Evolutionary conservation across 2,888 invertebrate genomes (phyloP), one percentile per base, ranked within the genome.

Genomic region (Leptogaster cylindrica): DNA sequence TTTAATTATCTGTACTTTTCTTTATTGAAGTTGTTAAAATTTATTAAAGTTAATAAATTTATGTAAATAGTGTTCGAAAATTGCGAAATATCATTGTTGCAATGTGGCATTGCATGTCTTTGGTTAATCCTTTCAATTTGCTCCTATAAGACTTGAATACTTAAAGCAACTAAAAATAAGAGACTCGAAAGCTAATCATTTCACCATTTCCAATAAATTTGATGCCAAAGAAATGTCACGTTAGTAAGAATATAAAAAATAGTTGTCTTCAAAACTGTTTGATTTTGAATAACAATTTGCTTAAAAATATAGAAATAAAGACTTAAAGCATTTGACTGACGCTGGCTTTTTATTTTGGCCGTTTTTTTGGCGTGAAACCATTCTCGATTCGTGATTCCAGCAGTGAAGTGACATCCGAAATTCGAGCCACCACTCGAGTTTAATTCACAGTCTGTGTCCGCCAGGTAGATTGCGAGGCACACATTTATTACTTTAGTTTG

Each of bases 321-420:
- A 55, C 64, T 63, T 58, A 68, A 67, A 69, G 67, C 63, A 69
- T 69, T 67, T 70, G 69, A 71, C 70, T 72, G 70, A 72, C 69
- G 70, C 70, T 73, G 71, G 71, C 69, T 72, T 73, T 73, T 72
- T 69, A 69, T 71, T 73, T 70, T 67, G 67, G 67, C 69, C 33
- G 44, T 55, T 50, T 64, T 55, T 67, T 50, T 67, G 63, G 41
- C 52, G 63, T 63, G 50, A 63, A 36, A 20, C 39, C 44, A 64
- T 58, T 66, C 63, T 66, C 36, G 58, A 64, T 63, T 48, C 50
- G 52, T 69, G 55, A 65, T 64, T 55, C 66, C 70, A 70, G 68
- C 71, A 70, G 71, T 71, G 71, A 71, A 71, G 71, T 71, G 71
- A 71, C 68, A 64, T 55, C 70, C 36, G 68, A 71, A 70, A 70